phyloP scores from a whole-genome alignment of 2,888 invertebrate species.

The Unio delphinus region DNA sequence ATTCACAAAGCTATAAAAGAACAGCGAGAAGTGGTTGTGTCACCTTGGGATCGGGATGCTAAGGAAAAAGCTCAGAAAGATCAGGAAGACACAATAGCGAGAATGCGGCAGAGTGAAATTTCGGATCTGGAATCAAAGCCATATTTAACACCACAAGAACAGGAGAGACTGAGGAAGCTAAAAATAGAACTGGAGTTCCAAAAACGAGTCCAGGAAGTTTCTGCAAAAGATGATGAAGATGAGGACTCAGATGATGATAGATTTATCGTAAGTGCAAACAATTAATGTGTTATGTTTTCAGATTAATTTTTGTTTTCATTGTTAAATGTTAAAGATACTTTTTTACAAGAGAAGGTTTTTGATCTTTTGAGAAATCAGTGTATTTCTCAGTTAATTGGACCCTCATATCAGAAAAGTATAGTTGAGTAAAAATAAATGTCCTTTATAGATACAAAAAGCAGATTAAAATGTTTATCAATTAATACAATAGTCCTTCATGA shows the following conservation, averaged over 20 bases:
- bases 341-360: too few species aligned
- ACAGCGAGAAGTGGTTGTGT: constrained; percentile 30
- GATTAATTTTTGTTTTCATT: too few species aligned
- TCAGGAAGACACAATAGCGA: constrained; percentile 82
- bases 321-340: too few species aligned
- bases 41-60: constrained; percentile 94
- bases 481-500: too few species aligned
- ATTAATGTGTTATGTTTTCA: too few species aligned
- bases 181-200: constrained; percentile 96
- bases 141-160: constrained; percentile 56
- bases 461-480: too few species aligned
- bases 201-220: constrained; percentile 86
- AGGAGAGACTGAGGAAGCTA: constrained; percentile 73
- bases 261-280: constrained; percentile 1
- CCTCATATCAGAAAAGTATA: too few species aligned
- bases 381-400: too few species aligned
- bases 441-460: too few species aligned
- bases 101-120: constrained; percentile 90
- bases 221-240: constrained; percentile 79
- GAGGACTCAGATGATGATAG: constrained; percentile 58
- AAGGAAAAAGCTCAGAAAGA: constrained; percentile 86
- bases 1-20: constrained; percentile 32
- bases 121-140: constrained; percentile 80
- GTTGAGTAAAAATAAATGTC: too few species aligned
- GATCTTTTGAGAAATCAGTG: too few species aligned